A percentile compares a stretch with the other conserved stretches of the same genome.
Conservation (phyloP, 2,113 vertebrate genomes). For the Pteronura brasiliensis region DNA sequence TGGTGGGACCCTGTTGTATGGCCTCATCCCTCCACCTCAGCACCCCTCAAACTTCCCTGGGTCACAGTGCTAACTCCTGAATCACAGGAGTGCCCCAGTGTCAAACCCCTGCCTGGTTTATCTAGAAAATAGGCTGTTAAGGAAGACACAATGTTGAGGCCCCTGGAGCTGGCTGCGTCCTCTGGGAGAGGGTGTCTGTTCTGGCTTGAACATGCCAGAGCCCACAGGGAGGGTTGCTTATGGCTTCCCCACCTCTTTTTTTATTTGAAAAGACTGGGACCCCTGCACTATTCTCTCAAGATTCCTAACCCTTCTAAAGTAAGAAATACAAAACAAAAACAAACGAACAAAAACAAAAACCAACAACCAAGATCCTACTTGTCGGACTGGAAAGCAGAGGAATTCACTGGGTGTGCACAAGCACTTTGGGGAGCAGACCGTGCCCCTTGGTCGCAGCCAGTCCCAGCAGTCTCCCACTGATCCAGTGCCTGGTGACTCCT, state of each 20-base stretch:
- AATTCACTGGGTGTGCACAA: not conserved
- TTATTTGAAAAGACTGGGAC: not conserved
- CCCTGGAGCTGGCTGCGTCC: not conserved
- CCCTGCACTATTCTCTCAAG: not conserved
- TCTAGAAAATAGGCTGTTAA: not conserved
- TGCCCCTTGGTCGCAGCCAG: fast-evolving
- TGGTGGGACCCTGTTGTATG: not conserved
- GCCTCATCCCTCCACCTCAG: not conserved
- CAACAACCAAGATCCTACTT: not conserved
- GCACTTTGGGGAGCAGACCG: not conserved
- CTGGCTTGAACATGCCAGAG: not conserved
- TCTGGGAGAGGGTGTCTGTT: fast-evolving
- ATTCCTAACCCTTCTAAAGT: not conserved
- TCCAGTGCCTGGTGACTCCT: not conserved
- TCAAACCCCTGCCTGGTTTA: not conserved
- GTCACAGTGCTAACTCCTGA: not conserved
- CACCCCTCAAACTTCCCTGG: not conserved
- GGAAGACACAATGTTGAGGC: not conserved
- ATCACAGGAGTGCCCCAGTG: no score
- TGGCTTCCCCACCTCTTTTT: not conserved
- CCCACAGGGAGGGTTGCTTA: no score
- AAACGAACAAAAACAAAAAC: not conserved
- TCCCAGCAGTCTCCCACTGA: fast-evolving
- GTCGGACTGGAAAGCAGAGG: not conserved
- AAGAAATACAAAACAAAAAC: not conserved